Base-by-base conservation (phyloP, 2,888 invertebrate species). In the Homarus gammarus region DNA sequence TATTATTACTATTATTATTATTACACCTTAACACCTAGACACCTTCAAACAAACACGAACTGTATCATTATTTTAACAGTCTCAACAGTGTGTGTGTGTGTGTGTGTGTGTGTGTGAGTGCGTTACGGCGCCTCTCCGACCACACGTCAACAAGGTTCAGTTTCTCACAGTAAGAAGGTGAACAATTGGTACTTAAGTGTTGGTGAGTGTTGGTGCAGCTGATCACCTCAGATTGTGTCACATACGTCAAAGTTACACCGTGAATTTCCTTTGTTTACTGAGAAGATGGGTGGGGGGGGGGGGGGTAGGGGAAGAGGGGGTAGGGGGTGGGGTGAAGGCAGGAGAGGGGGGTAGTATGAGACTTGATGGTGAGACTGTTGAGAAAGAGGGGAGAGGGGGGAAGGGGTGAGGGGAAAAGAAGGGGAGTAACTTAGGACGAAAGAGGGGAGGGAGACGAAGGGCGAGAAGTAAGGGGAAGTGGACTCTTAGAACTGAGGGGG, bases 71-170 rank as follows among this genome's bases (percentile, higher is more conserved):
- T 36, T 12, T 61, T 27, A 33, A n/a, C n/a, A n/a, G n/a, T n/a
- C n/a, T n/a, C n/a, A n/a, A n/a, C n/a, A n/a, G n/a, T n/a, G n/a
- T n/a, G 33, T 75, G 56, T 79, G 38, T 79, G 61, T 79, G 61
- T 79, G 61, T 79, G 79, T 56, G 56, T 79, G 56, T 79, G 56
- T 79, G 79, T 79, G 56, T 56, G 56, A 79, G 56, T 79, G 56
- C 56, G 56, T 75, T n/a, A n/a, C n/a, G n/a, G n/a, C n/a, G 44
- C 5, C 44, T 12, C 44, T 44, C 12, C 12, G 44, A 12, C 12
- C 44, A 44, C 12, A 44, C 6, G 44, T 44, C 6, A 12, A 5
- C 12, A 44, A 44, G 44, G 44, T 44, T 44, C 44, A 44, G 6
- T 44, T 12, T 44, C 44, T 44, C 44, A 44, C 12, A 44, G 5